Conservation (phyloP, 2,797 vertebrate species). For the Acridotheres tristis region DNA sequence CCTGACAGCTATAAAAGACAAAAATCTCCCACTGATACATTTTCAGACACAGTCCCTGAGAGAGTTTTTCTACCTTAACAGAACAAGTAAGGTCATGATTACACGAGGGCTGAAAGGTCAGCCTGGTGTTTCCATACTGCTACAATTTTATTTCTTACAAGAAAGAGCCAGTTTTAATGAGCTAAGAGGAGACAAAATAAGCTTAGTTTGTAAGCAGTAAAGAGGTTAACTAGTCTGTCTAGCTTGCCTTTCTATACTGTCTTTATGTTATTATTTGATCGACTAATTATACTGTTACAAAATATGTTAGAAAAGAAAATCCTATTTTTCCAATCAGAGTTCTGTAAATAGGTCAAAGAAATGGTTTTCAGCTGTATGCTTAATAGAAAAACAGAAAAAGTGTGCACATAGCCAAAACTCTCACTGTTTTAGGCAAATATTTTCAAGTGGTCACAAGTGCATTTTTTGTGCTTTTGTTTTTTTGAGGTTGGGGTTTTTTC, state of each 20-base stretch:
- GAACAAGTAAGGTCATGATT: not conserved
- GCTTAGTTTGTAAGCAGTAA: not conserved
- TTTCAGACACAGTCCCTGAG: not conserved
- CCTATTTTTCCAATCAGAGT: not conserved
- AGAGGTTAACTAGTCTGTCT: not conserved
- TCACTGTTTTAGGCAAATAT: not conserved
- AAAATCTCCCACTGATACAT: not conserved
- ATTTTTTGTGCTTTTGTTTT: accelerated
- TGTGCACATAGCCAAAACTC: not conserved
- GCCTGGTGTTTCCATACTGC: not conserved
- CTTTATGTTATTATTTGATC: not conserved
- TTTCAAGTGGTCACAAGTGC: not conserved
- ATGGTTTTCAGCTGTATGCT: not conserved
- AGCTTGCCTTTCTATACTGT: not conserved
- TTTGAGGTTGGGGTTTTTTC: accelerated
- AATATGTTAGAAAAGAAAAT: not conserved
- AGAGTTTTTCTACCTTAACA: not conserved
- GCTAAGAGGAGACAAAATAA: not conserved
- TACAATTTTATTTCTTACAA: not conserved
- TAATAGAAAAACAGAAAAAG: not conserved
- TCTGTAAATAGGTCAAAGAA: not conserved
- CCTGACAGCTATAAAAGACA: not conserved
- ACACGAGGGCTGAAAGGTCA: not conserved
- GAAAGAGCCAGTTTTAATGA: not conserved
- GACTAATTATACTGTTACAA: not conserved